phyloP scores from a whole-genome alignment of 2,888 invertebrate species.

The Cheilosia vulpina region DNA sequence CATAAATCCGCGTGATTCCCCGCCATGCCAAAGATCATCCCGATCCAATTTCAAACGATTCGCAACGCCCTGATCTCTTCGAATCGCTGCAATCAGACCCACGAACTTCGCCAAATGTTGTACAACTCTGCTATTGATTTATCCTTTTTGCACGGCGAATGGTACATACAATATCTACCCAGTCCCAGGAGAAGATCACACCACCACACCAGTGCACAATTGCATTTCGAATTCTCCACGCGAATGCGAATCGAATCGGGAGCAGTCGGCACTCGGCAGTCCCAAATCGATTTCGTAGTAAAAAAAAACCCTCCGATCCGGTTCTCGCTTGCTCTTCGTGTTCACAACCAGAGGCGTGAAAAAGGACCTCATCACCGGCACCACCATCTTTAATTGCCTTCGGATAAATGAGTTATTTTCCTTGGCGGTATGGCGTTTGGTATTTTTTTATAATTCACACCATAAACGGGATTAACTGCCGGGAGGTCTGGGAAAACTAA shows the following conservation, averaged over 20 bases:
- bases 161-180: slow-evolving; percentile 17
- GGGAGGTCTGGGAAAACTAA: slow-evolving; percentile 47
- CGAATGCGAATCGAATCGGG: slow-evolving; percentile 64
- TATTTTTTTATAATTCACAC: slow-evolving; percentile 50
- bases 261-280: slow-evolving; percentile 31
- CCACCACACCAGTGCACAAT: slow-evolving; percentile 14
- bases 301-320: slow-evolving; percentile 7
- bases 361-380: slow-evolving; percentile 66
- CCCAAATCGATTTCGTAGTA: slow-evolving; percentile 37
- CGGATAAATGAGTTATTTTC: slow-evolving; percentile 73
- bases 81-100: slow-evolving; percentile 23
- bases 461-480: slow-evolving; percentile 45
- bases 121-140: slow-evolving; percentile 34
- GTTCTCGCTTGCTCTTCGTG: neutral
- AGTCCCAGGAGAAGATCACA: neutral
- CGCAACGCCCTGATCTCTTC: slow-evolving; percentile 40
- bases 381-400: slow-evolving; percentile 63
- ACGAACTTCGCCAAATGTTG: slow-evolving; percentile 32
- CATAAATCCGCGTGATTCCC: neutral
- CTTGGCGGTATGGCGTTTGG: slow-evolving; percentile 39
- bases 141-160: slow-evolving; percentile 28
- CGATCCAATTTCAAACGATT: slow-evolving; percentile 62
- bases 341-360: slow-evolving; percentile 68
- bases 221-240: slow-evolving; percentile 63
- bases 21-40: slow-evolving; percentile 51